Percentiles rank a stretch among this genome's conserved stretches.
phyloP scores from a whole-genome alignment of 2,113 vertebrate species.

The Tachuris rubrigastra region DNA sequence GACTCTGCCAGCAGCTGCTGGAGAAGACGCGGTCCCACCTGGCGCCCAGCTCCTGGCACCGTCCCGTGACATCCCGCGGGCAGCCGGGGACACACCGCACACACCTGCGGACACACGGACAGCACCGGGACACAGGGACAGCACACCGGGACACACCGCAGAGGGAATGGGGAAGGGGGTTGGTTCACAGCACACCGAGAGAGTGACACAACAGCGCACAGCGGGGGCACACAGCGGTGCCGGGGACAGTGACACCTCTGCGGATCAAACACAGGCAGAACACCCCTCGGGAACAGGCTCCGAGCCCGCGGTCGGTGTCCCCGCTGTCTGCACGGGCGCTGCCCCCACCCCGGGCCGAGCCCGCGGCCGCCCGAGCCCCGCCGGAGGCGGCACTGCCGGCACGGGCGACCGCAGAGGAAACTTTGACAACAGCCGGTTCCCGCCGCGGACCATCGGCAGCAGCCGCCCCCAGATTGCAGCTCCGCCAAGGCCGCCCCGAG shows the following conservation, averaged over 20 bases:
- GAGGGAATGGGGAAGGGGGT: no score
- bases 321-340: not conserved
- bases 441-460: not conserved
- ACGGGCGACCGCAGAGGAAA: not conserved
- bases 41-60: accelerated
- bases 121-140: not conserved
- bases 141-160: not conserved
- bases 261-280: accelerated
- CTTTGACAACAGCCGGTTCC: not conserved
- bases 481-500: not conserved
- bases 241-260: not conserved
- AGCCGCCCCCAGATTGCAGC: not conserved
- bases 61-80: no score
- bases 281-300: no score
- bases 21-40: accelerated
- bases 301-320: not conserved
- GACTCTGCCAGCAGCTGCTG: not conserved
- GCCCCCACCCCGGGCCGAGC: not conserved
- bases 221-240: not conserved
- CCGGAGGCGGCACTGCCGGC: not conserved
- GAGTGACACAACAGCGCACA: not conserved
- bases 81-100: not conserved
- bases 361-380: not conserved
- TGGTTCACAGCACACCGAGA: not conserved
- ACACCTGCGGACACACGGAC: accelerated